These are phyloP conservation scores for Thumatha senex DNA, from an alignment of 2,888 invertebrate genomes.

Conservation along the genomic window DNA sequence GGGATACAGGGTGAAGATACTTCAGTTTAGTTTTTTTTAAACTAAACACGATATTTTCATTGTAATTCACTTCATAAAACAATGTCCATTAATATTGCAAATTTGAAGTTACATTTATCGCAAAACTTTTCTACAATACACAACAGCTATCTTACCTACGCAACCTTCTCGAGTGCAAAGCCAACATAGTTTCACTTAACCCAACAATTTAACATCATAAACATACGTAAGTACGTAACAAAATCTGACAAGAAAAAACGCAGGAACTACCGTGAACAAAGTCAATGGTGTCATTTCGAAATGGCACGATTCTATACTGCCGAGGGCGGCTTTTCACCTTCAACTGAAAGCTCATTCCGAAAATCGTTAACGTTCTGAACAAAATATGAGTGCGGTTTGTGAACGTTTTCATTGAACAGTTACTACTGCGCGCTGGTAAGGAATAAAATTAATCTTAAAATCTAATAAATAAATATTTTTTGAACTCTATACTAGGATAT, in stretches of 20 bases:
- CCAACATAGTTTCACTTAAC: conserved; percentile 70
- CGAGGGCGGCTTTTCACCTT: conserved; percentile 47
- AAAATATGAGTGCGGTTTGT: conserved; percentile 45
- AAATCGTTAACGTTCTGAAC: conserved; percentile 48
- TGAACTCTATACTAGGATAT: too few species aligned
- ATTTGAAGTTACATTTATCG: too few species aligned
- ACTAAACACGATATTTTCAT: too few species aligned
- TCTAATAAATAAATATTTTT: too few species aligned
- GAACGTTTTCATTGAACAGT: conserved; percentile 52
- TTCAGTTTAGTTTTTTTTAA: too few species aligned
- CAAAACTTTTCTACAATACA: too few species aligned
- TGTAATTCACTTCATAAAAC: too few species aligned
- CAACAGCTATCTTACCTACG: conserved; percentile 61
- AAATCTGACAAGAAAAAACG: conserved; percentile 40
- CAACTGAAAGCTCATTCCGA: conserved; percentile 60
- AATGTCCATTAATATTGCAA: too few species aligned
- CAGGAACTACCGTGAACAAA: conserved; percentile 34
- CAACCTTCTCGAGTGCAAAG: conserved; percentile 65
- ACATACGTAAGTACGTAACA: conserved; percentile 45
- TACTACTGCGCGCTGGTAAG: background rate
- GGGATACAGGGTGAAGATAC: too few species aligned
- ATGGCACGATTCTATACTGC: conserved; percentile 24
- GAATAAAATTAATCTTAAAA: background rate
- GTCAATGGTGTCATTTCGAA: conserved; percentile 38
- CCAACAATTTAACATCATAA: conserved; percentile 51